Base-by-base conservation (phyloP, 2,797 vertebrate species). In the Amazonetta brasiliensis region DNA sequence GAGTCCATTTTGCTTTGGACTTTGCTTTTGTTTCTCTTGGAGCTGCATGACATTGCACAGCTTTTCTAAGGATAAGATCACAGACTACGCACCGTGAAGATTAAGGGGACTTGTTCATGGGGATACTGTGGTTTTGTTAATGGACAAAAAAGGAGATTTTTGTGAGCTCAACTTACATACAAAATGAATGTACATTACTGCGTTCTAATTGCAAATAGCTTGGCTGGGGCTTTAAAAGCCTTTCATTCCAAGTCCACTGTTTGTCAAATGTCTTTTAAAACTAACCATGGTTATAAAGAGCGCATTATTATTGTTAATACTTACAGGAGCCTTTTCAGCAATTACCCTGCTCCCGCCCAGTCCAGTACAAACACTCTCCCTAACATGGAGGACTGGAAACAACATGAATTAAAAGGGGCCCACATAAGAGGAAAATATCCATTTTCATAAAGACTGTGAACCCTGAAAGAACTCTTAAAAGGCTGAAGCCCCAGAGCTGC, bases 91-190 rank as follows among this genome's bases (percentile, higher is more conserved):
- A 44, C 80, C 28, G 46, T n/a, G 71, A 74, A 83, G 85, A 87
- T 89, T 86, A 94, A 83, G 71, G 74, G 87, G 80, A 86, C 77
- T 87, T 50, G 54, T 46, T 92, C 58, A 17, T 74, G 90, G 74
- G 66, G 75, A 48, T 92, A 55, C 67, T 84, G 87, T 81, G 69
- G 87, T 92, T 95, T 92, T 84, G 50, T 82, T 96, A 97, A 96
- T 94, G 94, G 93, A 89, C 81, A 94, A 85, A 81, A 94, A 87
- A 87, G 92, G 66, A 91, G 90, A 90, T 91, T 76, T 92, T 91
- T 60, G 56, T 43, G 59, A 92, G 85, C 90, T 93, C 71, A 69
- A 59, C 95, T 92, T 91, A 84, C 84, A 83, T n/a, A 25, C 59
- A 56, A 79, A 94, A 93, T 94, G 87, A 95, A 94, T 84, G 76